Conservation (phyloP, 2,113 vertebrate species). For the Ivindomyrus marchei region DNA sequence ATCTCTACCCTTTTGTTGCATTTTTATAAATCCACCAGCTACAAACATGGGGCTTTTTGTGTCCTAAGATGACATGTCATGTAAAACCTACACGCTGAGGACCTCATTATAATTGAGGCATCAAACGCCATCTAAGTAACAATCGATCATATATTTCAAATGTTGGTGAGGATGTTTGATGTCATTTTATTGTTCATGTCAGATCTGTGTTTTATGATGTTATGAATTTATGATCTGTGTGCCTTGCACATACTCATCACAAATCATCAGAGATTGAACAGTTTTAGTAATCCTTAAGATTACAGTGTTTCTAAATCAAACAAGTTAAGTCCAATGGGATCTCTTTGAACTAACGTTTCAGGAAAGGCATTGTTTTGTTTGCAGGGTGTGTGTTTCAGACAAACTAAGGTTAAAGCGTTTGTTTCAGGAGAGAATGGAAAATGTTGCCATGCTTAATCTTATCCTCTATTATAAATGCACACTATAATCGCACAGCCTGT, state of each 20-base stretch:
- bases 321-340: not conserved
- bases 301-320: not conserved
- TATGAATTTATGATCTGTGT: not conserved
- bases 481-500: not conserved
- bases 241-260: not conserved
- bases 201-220: not conserved
- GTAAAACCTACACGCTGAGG: not conserved
- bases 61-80: not conserved
- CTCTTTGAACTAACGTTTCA: not conserved
- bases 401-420: not conserved
- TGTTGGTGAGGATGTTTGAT: not conserved
- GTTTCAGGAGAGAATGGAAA: not conserved
- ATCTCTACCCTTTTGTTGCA: not conserved
- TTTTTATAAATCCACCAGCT: not conserved
- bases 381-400: not conserved
- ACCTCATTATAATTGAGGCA: not conserved
- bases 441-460: not conserved
- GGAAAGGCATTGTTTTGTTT: not conserved
- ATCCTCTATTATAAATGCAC: not conserved
- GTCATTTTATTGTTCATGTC: not conserved
- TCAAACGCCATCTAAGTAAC: not conserved
- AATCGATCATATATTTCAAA: not conserved
- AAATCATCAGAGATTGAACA: not conserved
- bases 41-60: not conserved
- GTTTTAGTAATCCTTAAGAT: not conserved